phyloP scores from a whole-genome alignment of 2,888 invertebrate species.

The Hesperia comma region DNA sequence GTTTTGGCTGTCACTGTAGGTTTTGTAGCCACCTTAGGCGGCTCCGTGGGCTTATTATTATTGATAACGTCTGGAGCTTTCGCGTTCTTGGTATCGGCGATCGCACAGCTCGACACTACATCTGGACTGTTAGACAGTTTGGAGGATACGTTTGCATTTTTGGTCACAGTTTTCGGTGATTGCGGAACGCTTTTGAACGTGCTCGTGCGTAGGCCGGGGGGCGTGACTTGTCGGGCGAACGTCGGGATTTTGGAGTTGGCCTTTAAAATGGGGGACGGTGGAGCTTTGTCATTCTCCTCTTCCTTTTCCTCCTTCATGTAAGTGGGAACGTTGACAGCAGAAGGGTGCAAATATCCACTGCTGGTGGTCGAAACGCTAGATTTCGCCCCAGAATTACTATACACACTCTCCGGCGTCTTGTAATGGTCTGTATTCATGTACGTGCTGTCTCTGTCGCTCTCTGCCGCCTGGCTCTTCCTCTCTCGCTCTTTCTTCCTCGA shows the following conservation, averaged over 20 bases:
- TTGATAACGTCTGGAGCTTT: slow-evolving; percentile 87
- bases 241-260: slow-evolving; percentile 78
- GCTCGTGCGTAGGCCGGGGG: slow-evolving; percentile 76
- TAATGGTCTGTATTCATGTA: slow-evolving; percentile 86
- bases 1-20: slow-evolving; percentile 70
- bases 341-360: slow-evolving; percentile 89
- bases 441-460: slow-evolving; percentile 74
- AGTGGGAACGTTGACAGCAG: slow-evolving; percentile 87
- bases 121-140: slow-evolving; percentile 87
- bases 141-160: slow-evolving; percentile 58
- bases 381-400: slow-evolving; percentile 85
- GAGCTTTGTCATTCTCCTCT: slow-evolving; percentile 62
- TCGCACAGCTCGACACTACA: slow-evolving; percentile 88
- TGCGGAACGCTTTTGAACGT: slow-evolving; percentile 72
- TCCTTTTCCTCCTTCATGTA: slow-evolving; percentile 52
- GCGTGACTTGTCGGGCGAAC: slow-evolving; percentile 75
- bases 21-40: slow-evolving; percentile 76
- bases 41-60: slow-evolving; percentile 67
- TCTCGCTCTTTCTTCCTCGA: slow-evolving; percentile 84
- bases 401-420: slow-evolving; percentile 85
- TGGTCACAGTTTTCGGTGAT: slow-evolving; percentile 67
- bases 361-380: slow-evolving; percentile 86
- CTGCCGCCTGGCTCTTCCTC: slow-evolving; percentile 50
- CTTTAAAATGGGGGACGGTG: slow-evolving; percentile 72
- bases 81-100: slow-evolving; percentile 72